phyloP scores from a whole-genome alignment of 2,113 vertebrate species.

The Percina caprodes region DNA sequence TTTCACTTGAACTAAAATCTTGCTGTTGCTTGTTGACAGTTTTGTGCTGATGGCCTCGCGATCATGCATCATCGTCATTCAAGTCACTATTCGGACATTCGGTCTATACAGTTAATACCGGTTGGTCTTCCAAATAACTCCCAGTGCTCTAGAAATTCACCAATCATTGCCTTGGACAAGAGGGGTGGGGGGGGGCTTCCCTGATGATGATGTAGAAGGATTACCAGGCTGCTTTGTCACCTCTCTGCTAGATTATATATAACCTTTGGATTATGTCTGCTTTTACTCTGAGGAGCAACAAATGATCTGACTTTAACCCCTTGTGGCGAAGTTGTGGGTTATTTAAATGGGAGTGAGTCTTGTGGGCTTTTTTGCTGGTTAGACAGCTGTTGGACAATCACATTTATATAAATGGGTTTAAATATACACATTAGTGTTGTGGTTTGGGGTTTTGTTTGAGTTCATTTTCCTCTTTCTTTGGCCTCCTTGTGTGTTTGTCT shows the following conservation, averaged over 20 bases:
- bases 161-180: not conserved
- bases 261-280: slow-evolving; percentile 63
- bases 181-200: slow-evolving; percentile 32
- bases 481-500: no score
- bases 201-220: slow-evolving; percentile 60
- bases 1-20: no score
- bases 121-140: no score
- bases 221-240: slow-evolving; percentile 53
- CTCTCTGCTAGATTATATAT: slow-evolving; percentile 68
- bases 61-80: no score
- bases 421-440: not conserved
- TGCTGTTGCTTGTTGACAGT: no score
- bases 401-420: not conserved
- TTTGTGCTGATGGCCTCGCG: no score
- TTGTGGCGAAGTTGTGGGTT: slow-evolving; percentile 23
- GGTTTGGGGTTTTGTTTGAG: no score
- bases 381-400: slow-evolving; percentile 6
- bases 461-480: no score
- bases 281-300: slow-evolving; percentile 15
- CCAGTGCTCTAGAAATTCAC: not conserved
- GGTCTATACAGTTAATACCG: no score
- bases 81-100: no score
- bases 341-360: not conserved
- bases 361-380: slow-evolving; percentile 2
- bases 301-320: slow-evolving; percentile 14